These are phyloP conservation scores for Thamnophis sirtalis DNA, from an alignment of 2,113 vertebrate genomes.

Conservation along the genomic window DNA sequence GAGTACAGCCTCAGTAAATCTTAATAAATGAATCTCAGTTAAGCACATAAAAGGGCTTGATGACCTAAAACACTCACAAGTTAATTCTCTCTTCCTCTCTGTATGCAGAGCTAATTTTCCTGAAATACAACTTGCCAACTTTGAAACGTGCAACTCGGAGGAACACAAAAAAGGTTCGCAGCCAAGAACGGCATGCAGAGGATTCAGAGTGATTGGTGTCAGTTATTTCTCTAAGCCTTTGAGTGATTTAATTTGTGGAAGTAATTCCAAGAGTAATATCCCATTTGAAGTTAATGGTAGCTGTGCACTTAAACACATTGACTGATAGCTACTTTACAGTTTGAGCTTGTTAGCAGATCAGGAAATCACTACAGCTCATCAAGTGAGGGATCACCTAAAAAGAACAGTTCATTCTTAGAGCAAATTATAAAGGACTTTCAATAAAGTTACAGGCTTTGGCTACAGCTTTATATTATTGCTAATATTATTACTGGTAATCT, in stretches of 20 bases:
- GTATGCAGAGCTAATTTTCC: slow-evolving; percentile 9
- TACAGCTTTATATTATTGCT: background rate
- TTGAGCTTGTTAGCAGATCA: slow-evolving; percentile 18
- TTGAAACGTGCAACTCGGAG: slow-evolving; percentile 1
- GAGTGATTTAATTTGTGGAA: slow-evolving; percentile 32
- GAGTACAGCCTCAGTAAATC: background rate
- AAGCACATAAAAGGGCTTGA: slow-evolving; percentile 11
- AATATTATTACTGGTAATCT: background rate
- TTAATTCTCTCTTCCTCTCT: background rate
- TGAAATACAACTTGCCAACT: slow-evolving; percentile 6
- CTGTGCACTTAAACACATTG: slow-evolving; percentile 30
- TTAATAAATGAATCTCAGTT: slow-evolving; percentile 15
- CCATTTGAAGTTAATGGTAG: slow-evolving; percentile 36
- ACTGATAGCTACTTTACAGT: slow-evolving; percentile 15
- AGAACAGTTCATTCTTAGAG: background rate
- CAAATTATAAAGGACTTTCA: background rate
- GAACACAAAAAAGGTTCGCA: background rate
- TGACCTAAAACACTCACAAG: slow-evolving; percentile 14
- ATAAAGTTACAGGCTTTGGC: background rate
- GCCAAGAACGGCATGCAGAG: background rate
- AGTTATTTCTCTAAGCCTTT: slow-evolving; percentile 18
- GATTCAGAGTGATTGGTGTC: slow-evolving; percentile 9
- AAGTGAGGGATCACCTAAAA: slow-evolving; percentile 15
- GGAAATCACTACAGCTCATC: slow-evolving; percentile 21
- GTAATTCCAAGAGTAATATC: slow-evolving; percentile 22